Evolutionary conservation across 2,113 vertebrate species (phyloP).

Genomic region (Actinemys pallida): DNA sequence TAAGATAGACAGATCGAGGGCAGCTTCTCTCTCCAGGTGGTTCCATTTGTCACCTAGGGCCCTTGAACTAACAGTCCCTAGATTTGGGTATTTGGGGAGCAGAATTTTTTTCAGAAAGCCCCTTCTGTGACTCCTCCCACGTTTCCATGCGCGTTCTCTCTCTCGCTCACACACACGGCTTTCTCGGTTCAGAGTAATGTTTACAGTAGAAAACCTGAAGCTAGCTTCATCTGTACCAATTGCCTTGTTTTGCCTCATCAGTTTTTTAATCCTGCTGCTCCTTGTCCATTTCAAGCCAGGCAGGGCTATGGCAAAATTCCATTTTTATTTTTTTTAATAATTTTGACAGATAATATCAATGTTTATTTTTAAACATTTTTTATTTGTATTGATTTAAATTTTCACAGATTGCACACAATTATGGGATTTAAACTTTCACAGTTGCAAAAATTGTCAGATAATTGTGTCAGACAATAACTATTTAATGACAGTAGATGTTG

Average conservation of each 20-base stretch:
- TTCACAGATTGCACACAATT: neutral
- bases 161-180: neutral
- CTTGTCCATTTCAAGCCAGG: neutral
- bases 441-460: neutral
- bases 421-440: neutral
- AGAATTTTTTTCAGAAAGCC: neutral
- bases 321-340: neutral
- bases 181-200: neutral
- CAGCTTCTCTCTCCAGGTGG: neutral
- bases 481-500: neutral
- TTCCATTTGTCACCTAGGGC: neutral
- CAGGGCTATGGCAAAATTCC: neutral
- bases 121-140: rapidly evolving
- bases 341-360: neutral
- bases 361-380: too few species aligned
- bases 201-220: neutral
- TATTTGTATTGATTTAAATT: neutral
- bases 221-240: neutral
- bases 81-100: neutral
- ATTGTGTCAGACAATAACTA: neutral
- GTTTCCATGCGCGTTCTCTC: neutral
- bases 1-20: neutral
- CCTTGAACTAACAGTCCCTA: rapidly evolving
- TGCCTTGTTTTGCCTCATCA: neutral
- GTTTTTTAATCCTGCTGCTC: rapidly evolving